Percentiles rank a stretch among this genome's conserved stretches.
Evolutionary conservation across 92 coral and sea anemone genomes (phyloP).

Genomic region (Micromussa lordhowensis): DNA sequence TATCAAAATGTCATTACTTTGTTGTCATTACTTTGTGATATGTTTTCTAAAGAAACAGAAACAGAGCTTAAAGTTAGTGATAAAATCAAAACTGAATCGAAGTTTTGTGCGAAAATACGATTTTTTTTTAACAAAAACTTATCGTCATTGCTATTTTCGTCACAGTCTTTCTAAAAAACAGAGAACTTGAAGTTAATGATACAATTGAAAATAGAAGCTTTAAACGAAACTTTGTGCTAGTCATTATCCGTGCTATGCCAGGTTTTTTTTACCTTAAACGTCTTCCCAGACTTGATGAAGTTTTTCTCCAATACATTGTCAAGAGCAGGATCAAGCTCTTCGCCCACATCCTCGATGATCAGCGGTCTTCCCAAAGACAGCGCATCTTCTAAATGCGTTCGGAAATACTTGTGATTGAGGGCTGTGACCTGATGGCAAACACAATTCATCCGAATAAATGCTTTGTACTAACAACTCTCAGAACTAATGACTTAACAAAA

Average conservation of each 20-base stretch:
- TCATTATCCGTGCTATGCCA: not conserved
- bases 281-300: slow-evolving; percentile 94
- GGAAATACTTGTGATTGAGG: slow-evolving; percentile 96
- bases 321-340: slow-evolving; percentile 97
- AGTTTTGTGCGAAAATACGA: no score
- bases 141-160: no score
- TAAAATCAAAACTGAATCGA: no score
- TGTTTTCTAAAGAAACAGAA: not conserved
- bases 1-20: not conserved
- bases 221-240: not conserved
- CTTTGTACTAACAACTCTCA: not conserved
- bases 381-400: slow-evolving; percentile 91
- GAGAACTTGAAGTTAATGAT: not conserved
- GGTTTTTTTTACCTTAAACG: slow-evolving; percentile 73
- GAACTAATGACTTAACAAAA: not conserved
- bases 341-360: slow-evolving; percentile 97
- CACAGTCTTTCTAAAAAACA: no score
- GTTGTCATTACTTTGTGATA: not conserved
- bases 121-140: no score
- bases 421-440: slow-evolving; percentile 76
- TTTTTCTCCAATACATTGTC: slow-evolving; percentile 96
- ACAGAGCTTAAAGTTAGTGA: not conserved
- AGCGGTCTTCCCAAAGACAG: slow-evolving; percentile 97
- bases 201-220: not conserved
- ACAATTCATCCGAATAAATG: no score